These are phyloP conservation scores for Cygnus atratus DNA, from an alignment of 2,113 vertebrate genomes.

Conservation along the genomic window DNA sequence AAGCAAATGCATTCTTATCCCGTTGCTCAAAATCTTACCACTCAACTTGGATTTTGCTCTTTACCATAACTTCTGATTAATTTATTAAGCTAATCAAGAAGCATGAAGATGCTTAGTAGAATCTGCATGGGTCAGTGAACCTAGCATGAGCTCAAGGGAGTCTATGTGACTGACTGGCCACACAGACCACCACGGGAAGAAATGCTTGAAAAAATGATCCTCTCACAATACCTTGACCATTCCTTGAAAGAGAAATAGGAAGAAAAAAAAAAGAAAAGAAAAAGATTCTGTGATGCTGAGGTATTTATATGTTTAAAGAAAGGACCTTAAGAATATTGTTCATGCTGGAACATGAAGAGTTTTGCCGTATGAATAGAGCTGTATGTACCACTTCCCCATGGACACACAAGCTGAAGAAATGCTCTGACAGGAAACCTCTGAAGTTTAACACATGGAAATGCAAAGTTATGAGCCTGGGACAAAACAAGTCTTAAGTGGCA, in stretches of 20 bases:
- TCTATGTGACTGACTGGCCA: not conserved
- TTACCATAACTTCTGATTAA: not conserved
- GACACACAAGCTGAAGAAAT: not conserved
- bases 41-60: not conserved
- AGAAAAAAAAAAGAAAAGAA: no score
- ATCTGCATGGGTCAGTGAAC: not conserved
- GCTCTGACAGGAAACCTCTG: not conserved
- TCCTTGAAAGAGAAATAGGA: not conserved
- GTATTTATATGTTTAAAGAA: not conserved
- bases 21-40: not conserved
- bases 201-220: not conserved
- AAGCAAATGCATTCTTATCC: not conserved
- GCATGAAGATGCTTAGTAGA: conserved; percentile 12
- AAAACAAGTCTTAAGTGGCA: not conserved
- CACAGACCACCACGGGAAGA: not conserved
- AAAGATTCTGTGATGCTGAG: not conserved
- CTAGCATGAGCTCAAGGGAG: not conserved
- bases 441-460: not conserved
- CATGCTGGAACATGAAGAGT: not conserved
- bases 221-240: not conserved
- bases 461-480: not conserved
- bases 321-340: not conserved
- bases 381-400: not conserved
- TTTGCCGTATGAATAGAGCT: not conserved
- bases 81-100: conserved; percentile 27